Evolutionary conservation across 2,888 invertebrate genomes (phyloP).

Genomic region (Schizotus pectinicornis): DNA sequence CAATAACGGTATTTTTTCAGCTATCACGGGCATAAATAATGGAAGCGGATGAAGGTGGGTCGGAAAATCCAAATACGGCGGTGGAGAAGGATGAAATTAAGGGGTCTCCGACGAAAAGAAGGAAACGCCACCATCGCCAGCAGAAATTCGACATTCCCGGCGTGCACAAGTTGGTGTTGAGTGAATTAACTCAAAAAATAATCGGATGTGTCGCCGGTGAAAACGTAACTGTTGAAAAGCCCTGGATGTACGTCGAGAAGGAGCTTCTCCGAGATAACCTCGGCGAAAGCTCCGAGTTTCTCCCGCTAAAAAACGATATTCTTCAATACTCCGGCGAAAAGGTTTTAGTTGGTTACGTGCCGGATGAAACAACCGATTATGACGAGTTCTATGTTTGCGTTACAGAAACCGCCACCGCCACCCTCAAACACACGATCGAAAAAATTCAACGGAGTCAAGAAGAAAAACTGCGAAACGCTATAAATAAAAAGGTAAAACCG

Average conservation of each 20-base stretch:
- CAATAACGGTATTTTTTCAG: too few relatives aligned
- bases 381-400: constrained; percentile 76
- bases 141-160: constrained; percentile 63
- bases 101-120: not conserved
- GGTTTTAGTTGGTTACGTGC: constrained; percentile 71
- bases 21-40: too few relatives aligned
- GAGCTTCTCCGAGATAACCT: constrained; percentile 68
- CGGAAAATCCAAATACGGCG: too few relatives aligned
- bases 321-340: constrained; percentile 55
- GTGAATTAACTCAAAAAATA: constrained; percentile 65
- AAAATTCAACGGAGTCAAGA: constrained; percentile 64
- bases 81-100: too few relatives aligned
- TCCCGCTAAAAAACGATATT: constrained; percentile 56
- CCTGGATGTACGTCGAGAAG: constrained; percentile 73
- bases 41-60: too few relatives aligned
- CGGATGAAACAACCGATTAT: constrained; percentile 65
- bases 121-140: not conserved
- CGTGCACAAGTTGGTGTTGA: constrained; percentile 62
- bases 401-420: constrained; percentile 63
- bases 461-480: constrained; percentile 40
- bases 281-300: constrained; percentile 62
- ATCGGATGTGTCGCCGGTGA: constrained; percentile 71
- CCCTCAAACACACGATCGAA: constrained; percentile 61
- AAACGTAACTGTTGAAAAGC: constrained; percentile 74
- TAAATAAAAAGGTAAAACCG: constrained; percentile 32